Conservation (phyloP, 2,888 invertebrate species). For the Sinopyrophorus schimmeli region DNA sequence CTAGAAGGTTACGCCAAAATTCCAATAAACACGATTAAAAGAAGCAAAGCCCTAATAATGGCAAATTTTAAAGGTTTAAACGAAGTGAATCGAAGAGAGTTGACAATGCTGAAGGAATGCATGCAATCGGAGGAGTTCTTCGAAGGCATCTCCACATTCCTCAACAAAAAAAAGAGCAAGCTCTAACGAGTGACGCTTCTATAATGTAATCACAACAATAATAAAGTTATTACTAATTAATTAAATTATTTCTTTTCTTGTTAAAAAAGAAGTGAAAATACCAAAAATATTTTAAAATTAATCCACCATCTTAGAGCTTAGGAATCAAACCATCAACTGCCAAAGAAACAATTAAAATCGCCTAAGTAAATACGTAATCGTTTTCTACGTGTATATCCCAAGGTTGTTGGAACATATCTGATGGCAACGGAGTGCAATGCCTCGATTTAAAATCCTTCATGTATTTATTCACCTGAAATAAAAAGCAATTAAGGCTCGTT, state of each 20-base stretch:
- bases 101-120: conserved; percentile 38
- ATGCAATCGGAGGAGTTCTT: conserved; percentile 1
- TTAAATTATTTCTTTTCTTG: too few species aligned
- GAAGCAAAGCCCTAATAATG: conserved; percentile 72
- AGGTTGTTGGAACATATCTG: conserved; percentile 64
- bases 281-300: too few species aligned
- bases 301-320: too few species aligned
- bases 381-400: conserved; percentile 56
- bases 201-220: too few species aligned
- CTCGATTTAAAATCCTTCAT: conserved; percentile 82
- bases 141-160: neutral
- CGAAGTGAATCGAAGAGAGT: conserved; percentile 70
- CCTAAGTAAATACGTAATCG: conserved; percentile 52
- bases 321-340: too few species aligned
- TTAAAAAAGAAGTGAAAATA: too few species aligned
- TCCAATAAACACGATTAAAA: conserved; percentile 63
- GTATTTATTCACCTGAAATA: conserved; percentile 72
- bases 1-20: conserved; percentile 62
- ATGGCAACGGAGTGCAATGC: conserved; percentile 83
- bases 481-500: conserved; percentile 11
- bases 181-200: too few species aligned
- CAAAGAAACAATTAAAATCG: conserved; percentile 27
- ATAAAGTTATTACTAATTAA: too few species aligned
- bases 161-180: conserved; percentile 14
- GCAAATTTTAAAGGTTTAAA: conserved; percentile 65